phyloP scores from a whole-genome alignment of 2,113 vertebrate species.

The Chitala chitala region DNA sequence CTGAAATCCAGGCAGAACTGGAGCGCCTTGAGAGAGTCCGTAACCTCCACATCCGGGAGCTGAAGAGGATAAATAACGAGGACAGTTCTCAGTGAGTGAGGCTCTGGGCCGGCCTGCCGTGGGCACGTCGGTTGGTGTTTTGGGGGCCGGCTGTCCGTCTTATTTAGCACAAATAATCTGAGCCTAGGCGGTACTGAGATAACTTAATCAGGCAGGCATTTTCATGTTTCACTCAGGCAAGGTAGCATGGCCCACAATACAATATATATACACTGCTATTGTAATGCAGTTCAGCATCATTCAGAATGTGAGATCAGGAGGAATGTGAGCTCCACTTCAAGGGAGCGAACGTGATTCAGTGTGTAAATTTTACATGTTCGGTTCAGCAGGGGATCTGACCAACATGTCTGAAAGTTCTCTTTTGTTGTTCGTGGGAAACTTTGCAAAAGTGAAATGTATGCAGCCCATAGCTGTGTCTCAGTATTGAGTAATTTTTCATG shows the following conservation, averaged over 20 bases:
- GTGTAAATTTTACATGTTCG: neutral
- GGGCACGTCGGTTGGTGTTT: neutral
- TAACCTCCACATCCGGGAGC: slow-evolving; percentile 98
- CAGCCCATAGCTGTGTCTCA: neutral
- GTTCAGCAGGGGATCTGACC: neutral
- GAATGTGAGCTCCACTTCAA: neutral
- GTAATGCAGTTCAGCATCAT: neutral
- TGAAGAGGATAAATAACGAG: slow-evolving; percentile 99
- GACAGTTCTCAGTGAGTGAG: slow-evolving; percentile 95
- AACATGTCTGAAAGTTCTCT: neutral
- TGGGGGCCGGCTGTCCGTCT: neutral
- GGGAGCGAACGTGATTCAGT: neutral
- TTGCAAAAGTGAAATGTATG: neutral
- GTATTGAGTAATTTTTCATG: neutral
- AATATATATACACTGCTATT: neutral
- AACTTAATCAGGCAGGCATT: neutral
- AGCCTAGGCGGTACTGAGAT: neutral
- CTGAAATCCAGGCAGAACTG: slow-evolving; percentile 98
- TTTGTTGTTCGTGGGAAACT: slow-evolving; percentile 4
- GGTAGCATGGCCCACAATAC: neutral
- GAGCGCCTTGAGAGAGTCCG: slow-evolving; percentile 97
- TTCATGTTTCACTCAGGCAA: neutral
- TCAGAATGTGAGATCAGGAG: neutral
- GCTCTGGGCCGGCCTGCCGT: neutral
- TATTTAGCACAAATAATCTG: no score